Evolutionary conservation across 2,888 invertebrate species (phyloP), one percentile per base, ranked within the genome.

Genomic region (Drosophila falleni): DNA sequence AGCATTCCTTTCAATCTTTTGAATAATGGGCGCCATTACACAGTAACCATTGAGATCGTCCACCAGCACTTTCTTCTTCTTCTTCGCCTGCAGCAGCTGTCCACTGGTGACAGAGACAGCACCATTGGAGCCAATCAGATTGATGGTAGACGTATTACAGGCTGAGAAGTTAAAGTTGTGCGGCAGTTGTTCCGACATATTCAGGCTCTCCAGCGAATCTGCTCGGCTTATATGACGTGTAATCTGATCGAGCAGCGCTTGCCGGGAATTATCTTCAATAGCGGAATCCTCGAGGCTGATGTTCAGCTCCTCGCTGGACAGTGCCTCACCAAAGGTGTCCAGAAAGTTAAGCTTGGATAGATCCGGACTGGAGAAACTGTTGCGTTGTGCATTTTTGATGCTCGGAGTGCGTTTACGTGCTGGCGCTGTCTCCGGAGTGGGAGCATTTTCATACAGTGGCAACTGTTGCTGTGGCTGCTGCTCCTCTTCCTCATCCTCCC

Each of bases 321-420:
- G 77, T 0, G 87, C 86, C 31, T 88, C 91, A 19, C 87, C 89
- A 23, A 90, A 85, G 3, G 80, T 85, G 49, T 92, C 91, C 33
- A 91, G 66, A 31, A 84, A 88, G 54, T 91, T 90, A 0, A 92
- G 89, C 70, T 92, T 91, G 0, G 92, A 91, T 2, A 93, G 78
- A 81, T 93, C 93, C 0, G 93, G 93, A 73, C 92, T 93, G 0
- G 93, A 93, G 60, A 92, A 92, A 55, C 93, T 93, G 51, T 93
- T 92, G 0, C 93, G 92, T 46, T 93, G 92, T 1, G 83, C 78
- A 46, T 73, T 81, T 6, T 37, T 58, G 1, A 90, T 41, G 37
- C 76, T 70, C 0, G 61, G 51, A 3, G 65, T 55, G 16, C 70
- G 66, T 41, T 60, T 62, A 0, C 60, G 23, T 6, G 80, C 46